A percentile compares a stretch with the other conserved stretches of the same genome.
phyloP scores from a whole-genome alignment of 1,140 invertebrate species.

The Bombus pyrosoma region DNA sequence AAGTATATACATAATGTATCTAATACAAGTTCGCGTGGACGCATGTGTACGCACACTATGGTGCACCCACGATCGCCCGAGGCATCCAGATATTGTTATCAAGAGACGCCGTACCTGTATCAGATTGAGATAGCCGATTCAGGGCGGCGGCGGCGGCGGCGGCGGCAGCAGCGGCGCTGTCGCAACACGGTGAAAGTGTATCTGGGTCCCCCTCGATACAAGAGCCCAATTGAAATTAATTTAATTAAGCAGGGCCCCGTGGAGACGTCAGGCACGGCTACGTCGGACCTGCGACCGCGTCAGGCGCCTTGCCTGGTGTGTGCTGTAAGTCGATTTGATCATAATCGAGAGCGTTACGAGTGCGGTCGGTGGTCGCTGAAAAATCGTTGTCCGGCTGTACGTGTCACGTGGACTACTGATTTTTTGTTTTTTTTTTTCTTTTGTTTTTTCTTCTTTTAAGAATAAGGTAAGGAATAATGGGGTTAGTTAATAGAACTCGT shows the following conservation, averaged over 20 bases:
- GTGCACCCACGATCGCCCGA: slow-evolving; percentile 66
- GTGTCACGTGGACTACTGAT: not conserved
- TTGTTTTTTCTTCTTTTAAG: not conserved
- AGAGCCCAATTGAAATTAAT: slow-evolving; percentile 77
- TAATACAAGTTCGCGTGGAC: slow-evolving; percentile 33
- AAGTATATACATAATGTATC: not conserved
- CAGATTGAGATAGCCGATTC: slow-evolving; percentile 67
- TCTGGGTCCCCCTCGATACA: slow-evolving; percentile 59
- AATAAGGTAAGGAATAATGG: not conserved
- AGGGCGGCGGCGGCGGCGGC: slow-evolving; percentile 27
- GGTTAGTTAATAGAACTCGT: not conserved
- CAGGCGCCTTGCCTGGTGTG: slow-evolving; percentile 25
- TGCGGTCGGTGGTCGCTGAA: slow-evolving; percentile 9
- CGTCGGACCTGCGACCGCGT: slow-evolving; percentile 39
- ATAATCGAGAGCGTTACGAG: slow-evolving; percentile 37
- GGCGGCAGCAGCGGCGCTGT: slow-evolving; percentile 55
- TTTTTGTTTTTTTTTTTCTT: slow-evolving; percentile 14
- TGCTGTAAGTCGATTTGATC: slow-evolving; percentile 30
- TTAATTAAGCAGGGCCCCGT: slow-evolving; percentile 74
- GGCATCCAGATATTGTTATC: slow-evolving; percentile 77
- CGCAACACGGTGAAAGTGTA: slow-evolving; percentile 77
- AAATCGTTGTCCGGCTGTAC: slow-evolving; percentile 23
- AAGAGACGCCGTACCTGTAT: slow-evolving; percentile 66
- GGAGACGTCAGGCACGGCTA: slow-evolving; percentile 11
- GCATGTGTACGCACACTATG: slow-evolving; percentile 52